A percentile compares a stretch with the other conserved stretches of the same genome.
Evolutionary conservation across 2,888 invertebrate genomes (phyloP).

Genomic region (Sphaerophoria taeniata): DNA sequence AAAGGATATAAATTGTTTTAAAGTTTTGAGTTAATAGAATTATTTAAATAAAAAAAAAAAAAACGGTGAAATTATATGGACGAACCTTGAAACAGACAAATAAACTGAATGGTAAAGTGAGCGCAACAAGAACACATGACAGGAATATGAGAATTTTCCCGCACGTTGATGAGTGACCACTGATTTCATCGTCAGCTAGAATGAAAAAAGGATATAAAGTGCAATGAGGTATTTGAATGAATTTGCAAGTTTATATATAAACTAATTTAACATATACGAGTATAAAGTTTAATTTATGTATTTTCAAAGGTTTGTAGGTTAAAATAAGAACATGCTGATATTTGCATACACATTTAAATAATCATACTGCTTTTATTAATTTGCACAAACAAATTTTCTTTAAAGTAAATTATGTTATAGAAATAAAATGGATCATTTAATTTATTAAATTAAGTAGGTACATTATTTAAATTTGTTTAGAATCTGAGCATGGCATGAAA

Average conservation of each 20-base stretch:
- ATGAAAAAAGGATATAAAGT: neutral
- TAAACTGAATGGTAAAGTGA: constrained; percentile 96
- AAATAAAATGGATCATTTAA: too few species aligned
- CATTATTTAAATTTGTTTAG: too few species aligned
- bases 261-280: too few species aligned
- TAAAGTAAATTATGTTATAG: too few species aligned
- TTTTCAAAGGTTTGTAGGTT: too few species aligned
- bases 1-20: neutral
- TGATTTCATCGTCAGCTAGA: constrained; percentile 85
- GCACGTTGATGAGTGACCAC: constrained; percentile 88
- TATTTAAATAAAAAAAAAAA: constrained; percentile 30
- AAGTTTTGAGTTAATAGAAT: constrained; percentile 30
- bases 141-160: constrained; percentile 92
- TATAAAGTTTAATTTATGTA: too few species aligned
- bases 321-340: too few species aligned
- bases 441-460: too few species aligned
- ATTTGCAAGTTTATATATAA: neutral
- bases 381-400: too few species aligned
- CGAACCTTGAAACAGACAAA: constrained; percentile 95
- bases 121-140: constrained; percentile 91
- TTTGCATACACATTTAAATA: too few species aligned
- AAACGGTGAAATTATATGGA: neutral
- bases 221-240: neutral
- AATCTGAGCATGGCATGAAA: too few species aligned
- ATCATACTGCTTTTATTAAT: too few species aligned